These are phyloP conservation scores for Typhlichthys subterraneus DNA, from an alignment of 2,797 vertebrate genomes.

Conservation along the genomic window DNA sequence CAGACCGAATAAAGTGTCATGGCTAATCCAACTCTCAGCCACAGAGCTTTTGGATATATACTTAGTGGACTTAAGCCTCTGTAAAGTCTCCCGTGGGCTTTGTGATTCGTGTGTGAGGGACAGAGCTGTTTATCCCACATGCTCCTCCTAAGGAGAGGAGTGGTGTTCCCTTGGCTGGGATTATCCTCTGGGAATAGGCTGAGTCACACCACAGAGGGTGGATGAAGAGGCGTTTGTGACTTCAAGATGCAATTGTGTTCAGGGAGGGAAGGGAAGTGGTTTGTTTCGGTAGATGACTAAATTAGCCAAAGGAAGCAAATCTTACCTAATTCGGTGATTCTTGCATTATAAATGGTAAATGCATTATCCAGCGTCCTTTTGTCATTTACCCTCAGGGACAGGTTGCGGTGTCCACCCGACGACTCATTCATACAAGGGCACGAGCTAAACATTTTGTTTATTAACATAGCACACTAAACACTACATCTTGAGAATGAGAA, in stretches of 20 bases:
- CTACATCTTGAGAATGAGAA: too few relatives aligned
- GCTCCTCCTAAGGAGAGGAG: constrained; percentile 45
- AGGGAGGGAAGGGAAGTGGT: not conserved
- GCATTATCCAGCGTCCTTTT: constrained; percentile 3
- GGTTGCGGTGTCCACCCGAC: constrained; percentile 10
- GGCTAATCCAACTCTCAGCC: constrained; percentile 37
- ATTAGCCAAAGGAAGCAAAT: not conserved
- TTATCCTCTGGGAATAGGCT: constrained; percentile 71
- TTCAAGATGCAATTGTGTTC: constrained; percentile 8
- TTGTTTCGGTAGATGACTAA: not conserved
- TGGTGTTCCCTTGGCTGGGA: constrained; percentile 60
- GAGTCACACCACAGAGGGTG: constrained; percentile 62
- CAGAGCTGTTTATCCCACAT: constrained; percentile 45
- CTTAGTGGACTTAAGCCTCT: constrained; percentile 54
- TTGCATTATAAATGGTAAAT: not conserved
- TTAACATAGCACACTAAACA: too few relatives aligned
- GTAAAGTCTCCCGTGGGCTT: constrained; percentile 43
- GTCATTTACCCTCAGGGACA: too few relatives aligned
- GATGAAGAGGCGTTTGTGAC: constrained; percentile 11
- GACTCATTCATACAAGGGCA: not conserved
- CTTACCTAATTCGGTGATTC: constrained; percentile 13
- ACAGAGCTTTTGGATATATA: constrained; percentile 49
- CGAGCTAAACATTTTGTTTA: too few relatives aligned
- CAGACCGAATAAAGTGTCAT: constrained; percentile 4
- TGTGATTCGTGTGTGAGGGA: constrained; percentile 25